Evolutionary conservation across 2,888 invertebrate genomes (phyloP), one percentile per base, ranked within the genome.

Genomic region (Cryptocephalus moraei): DNA sequence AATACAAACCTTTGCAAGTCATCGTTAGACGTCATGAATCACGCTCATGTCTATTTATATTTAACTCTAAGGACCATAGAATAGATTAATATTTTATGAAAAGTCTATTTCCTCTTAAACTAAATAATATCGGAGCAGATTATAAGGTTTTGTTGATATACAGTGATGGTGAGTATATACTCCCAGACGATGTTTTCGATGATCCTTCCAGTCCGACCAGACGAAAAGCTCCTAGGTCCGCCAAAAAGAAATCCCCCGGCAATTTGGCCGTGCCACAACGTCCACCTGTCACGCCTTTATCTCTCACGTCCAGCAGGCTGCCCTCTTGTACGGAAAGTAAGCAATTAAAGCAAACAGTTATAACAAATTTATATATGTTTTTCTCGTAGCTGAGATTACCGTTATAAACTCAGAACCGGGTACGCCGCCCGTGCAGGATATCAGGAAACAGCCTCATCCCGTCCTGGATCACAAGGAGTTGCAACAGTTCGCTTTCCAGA

Each of bases 401-500:
- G 22, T 22, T 22, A 6, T 22, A 22, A 22, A 22, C 22, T 22
- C 22, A 22, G 22, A 22, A 22, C 6, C 22, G 3, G 22, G 22
- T 2, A 22, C 22, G 22, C 22, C 22, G 22, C 22, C 22, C 22
- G 36, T n/a, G 6, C 36, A 36, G 36, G 11, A n/a, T 2, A 36
- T 36, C 59, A 12, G 58, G 61, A 45, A 36, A 36, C n/a, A 4
- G 12, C 36, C 36, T 4, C 11, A 36, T 2, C 58, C 59, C 44
- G 57, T 59, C 12, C 47, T 71, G 22, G 66, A 68, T 47, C 60
- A 61, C 46, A 61, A 53, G 9, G 81, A 82, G 58, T 63, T 89
- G 66, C 75, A 85, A 44, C 76, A 79, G 13, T 91, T 89, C 61
- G 86, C 89, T 0, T 61, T 84, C 10, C 90, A 91, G 69, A 85